Conservation (phyloP, 2,797 vertebrate genomes). For the Cyprinella venusta region DNA sequence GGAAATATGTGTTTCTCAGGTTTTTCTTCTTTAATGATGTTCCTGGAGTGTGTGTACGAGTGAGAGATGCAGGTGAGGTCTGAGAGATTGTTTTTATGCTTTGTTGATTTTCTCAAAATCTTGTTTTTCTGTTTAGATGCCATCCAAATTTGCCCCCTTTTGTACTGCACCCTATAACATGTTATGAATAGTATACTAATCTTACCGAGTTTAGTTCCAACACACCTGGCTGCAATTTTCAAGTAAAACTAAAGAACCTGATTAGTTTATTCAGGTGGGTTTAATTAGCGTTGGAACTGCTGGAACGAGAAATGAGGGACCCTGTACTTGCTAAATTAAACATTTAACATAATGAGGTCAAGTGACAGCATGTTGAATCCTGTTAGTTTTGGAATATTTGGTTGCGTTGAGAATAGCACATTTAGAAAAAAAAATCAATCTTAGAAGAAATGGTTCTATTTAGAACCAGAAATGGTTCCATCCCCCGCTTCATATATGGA, state of each 20-base stretch:
- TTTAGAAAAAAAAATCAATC: no score
- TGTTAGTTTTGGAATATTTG: background rate
- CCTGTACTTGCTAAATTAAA: conserved; percentile 5
- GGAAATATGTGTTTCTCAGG: conserved; percentile 30
- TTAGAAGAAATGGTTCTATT: no score
- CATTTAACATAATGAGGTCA: conserved; percentile 9
- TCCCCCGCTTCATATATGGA: no score
- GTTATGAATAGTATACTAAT: conserved; percentile 12
- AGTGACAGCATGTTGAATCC: background rate
- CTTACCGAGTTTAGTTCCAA: background rate
- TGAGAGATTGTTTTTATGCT: conserved; percentile 38
- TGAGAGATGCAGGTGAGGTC: conserved; percentile 27
- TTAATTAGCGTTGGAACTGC: conserved; percentile 10
- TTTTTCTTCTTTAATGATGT: conserved; percentile 46
- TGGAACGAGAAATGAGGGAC: background rate
- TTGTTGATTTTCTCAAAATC: conserved; percentile 49
- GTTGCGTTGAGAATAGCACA: background rate
- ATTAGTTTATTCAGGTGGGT: conserved; percentile 28
- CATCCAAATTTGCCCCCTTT: conserved; percentile 50
- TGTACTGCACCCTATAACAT: background rate
- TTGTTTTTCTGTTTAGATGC: conserved; percentile 61
- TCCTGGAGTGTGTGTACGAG: conserved; percentile 23
- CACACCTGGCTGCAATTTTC: background rate
- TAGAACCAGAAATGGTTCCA: no score
- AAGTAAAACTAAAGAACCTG: background rate